These are phyloP conservation scores for Eustalomyia histrio DNA, from an alignment of 2,888 invertebrate genomes.

Conservation along the genomic window DNA sequence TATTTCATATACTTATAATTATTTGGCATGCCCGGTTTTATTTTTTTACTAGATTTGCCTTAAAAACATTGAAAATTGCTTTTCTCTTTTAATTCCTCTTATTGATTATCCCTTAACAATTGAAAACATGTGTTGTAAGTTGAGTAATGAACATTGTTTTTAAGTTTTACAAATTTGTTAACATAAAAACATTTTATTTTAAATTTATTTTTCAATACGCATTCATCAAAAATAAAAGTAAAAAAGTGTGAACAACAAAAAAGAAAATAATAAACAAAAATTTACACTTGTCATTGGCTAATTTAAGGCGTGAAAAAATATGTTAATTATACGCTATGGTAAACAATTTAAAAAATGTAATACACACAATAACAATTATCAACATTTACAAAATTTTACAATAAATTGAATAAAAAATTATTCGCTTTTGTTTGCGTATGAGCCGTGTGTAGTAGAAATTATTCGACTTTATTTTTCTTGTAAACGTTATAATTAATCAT, in stretches of 20 bases:
- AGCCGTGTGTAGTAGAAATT: conserved; percentile 18
- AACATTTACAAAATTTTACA: not conserved
- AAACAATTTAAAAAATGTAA: conserved; percentile 30
- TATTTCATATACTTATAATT: no score
- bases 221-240: conserved; percentile 2
- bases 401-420: not conserved
- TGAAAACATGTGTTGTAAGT: no score
- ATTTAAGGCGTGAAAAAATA: conserved; percentile 57
- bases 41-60: no score
- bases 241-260: no score
- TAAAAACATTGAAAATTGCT: no score
- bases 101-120: no score
- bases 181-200: conserved; percentile 48
- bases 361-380: no score
- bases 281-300: conserved; percentile 48
- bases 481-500: conserved; percentile 54
- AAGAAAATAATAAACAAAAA: conserved; percentile 5
- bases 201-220: conserved; percentile 9
- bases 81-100: no score
- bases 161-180: conserved; percentile 25
- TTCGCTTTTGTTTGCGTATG: not conserved
- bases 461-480: conserved; percentile 43
- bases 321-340: conserved; percentile 61
- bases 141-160: not conserved
- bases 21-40: no score